Evolutionary conservation across 2,797 vertebrate genomes (phyloP).

Genomic region (Poliocrania exsul): DNA sequence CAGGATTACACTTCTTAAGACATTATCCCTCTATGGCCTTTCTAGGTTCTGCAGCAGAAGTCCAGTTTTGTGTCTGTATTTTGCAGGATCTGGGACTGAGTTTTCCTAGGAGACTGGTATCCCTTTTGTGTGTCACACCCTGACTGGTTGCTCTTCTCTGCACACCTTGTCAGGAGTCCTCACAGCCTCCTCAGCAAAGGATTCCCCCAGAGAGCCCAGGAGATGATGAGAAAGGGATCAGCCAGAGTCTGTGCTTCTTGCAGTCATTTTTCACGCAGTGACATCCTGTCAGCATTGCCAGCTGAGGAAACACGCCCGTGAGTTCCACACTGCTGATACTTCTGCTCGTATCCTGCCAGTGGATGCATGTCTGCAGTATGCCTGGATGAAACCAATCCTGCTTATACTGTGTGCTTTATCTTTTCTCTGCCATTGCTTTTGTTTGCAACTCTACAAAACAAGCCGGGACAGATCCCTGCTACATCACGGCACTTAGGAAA

Average conservation of each 20-base stretch:
- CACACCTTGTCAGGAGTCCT: neutral
- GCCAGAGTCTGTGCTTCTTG: neutral
- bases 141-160: neutral
- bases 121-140: neutral
- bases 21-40: neutral
- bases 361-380: neutral
- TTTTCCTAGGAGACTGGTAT: neutral
- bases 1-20: neutral
- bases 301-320: fast-evolving
- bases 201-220: neutral
- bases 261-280: neutral
- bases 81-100: neutral
- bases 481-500: fast-evolving
- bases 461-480: neutral
- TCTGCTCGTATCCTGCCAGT: neutral
- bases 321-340: neutral
- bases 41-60: neutral
- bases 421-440: neutral
- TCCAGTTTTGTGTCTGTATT: neutral
- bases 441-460: neutral
- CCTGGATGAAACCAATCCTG: neutral
- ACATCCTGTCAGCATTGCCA: neutral
- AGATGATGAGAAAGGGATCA: neutral
- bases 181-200: neutral
- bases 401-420: neutral